Evolutionary conservation across 2,113 vertebrate species (phyloP).

Genomic region (Burhinus oedicnemus): DNA sequence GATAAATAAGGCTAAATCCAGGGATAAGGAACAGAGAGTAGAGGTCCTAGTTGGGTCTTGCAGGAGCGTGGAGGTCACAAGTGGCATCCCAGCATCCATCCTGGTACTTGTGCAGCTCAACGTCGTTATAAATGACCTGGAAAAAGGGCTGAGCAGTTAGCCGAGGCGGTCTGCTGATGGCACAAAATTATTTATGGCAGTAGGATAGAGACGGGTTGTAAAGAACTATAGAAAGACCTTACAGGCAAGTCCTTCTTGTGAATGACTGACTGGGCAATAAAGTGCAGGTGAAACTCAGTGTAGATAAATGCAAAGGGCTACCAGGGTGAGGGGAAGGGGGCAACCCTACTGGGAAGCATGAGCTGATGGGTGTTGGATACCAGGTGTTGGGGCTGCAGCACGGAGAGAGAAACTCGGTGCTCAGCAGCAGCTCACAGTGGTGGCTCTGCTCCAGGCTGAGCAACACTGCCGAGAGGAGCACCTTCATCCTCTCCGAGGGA

Average conservation of each 20-base stretch:
- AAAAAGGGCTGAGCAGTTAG: background rate
- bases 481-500: background rate
- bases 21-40: background rate
- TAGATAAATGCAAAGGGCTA: background rate
- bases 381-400: background rate
- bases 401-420: background rate
- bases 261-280: background rate
- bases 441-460: background rate
- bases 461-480: background rate
- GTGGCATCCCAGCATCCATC: accelerated
- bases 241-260: background rate
- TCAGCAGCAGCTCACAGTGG: background rate
- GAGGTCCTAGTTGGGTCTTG: background rate
- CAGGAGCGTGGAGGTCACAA: background rate
- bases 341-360: background rate
- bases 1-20: background rate
- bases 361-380: background rate
- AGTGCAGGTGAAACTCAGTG: background rate
- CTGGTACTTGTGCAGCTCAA: background rate
- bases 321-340: background rate
- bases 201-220: background rate
- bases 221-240: background rate
- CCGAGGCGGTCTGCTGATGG: background rate
- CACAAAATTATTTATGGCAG: background rate
- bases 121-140: background rate